These are phyloP conservation scores for Diachasma alloeum DNA, from an alignment of 1,140 invertebrate genomes.

Conservation along the genomic window DNA sequence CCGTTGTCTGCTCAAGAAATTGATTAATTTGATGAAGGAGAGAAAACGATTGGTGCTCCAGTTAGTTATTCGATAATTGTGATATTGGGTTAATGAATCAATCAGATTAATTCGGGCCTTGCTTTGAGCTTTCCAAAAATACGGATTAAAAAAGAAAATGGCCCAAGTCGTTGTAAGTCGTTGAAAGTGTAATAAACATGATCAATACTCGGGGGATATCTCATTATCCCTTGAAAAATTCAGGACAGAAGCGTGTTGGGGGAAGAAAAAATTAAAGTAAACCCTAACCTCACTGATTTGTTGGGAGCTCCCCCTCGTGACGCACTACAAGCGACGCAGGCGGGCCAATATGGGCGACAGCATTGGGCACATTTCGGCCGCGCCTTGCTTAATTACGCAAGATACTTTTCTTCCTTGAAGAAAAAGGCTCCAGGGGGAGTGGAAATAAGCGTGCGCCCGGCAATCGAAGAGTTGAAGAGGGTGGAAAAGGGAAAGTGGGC, in stretches of 20 bases:
- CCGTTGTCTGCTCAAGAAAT: background rate
- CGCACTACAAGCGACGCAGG: background rate
- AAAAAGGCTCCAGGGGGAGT: background rate
- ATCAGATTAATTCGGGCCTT: too few species aligned
- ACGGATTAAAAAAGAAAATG: too few species aligned
- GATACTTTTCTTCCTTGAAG: constrained; percentile 43
- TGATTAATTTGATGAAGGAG: background rate
- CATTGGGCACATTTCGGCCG: constrained; percentile 49
- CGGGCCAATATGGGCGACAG: constrained; percentile 48
- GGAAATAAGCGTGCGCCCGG: background rate
- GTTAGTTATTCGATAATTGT: background rate
- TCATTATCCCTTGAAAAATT: background rate
- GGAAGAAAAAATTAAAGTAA: too few species aligned
- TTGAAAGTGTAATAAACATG: background rate
- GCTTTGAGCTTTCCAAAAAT: too few species aligned
- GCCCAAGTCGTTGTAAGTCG: too few species aligned
- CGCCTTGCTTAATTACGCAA: constrained; percentile 57
- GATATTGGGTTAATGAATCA: background rate
- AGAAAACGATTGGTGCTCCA: background rate
- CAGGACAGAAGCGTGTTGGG: background rate
- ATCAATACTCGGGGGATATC: background rate
- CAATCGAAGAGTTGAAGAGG: constrained; percentile 1
- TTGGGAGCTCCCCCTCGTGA: background rate
- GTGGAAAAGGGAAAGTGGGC: background rate
- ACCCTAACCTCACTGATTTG: background rate